These are phyloP conservation scores for Dunckerocampus dactyliophorus DNA, from an alignment of 2,113 vertebrate species.

Conservation along the genomic window DNA sequence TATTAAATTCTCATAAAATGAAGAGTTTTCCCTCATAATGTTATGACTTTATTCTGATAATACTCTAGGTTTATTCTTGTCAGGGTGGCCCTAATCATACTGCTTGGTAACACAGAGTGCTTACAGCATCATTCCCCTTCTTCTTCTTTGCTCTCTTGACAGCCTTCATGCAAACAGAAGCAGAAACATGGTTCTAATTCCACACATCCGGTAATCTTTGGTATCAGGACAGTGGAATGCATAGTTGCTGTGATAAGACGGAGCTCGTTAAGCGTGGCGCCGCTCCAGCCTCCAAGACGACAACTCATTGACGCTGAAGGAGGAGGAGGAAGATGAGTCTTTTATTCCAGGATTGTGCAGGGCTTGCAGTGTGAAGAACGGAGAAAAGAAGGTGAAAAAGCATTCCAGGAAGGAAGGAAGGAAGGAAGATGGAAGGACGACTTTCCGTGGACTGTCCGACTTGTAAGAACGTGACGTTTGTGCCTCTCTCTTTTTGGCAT, in stretches of 20 bases:
- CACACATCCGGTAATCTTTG: slow-evolving; percentile 83
- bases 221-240: slow-evolving; percentile 88
- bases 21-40: too few species aligned
- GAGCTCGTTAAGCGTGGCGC: slow-evolving; percentile 59
- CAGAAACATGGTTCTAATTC: slow-evolving; percentile 59
- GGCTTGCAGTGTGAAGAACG: slow-evolving; percentile 47
- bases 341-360: slow-evolving; percentile 57
- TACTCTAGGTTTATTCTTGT: background rate
- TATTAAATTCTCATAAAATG: too few species aligned
- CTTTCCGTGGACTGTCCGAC: slow-evolving; percentile 67
- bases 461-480: slow-evolving; percentile 68
- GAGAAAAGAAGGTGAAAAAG: slow-evolving; percentile 41
- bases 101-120: slow-evolving; percentile 18
- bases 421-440: slow-evolving; percentile 43
- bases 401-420: slow-evolving; percentile 62
- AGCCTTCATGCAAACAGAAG: slow-evolving; percentile 55
- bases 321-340: slow-evolving; percentile 20
- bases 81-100: background rate
- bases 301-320: slow-evolving; percentile 53
- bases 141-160: slow-evolving; percentile 45
- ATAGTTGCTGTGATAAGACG: slow-evolving; percentile 82
- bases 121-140: slow-evolving; percentile 35
- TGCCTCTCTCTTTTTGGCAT: slow-evolving; percentile 65
- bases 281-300: slow-evolving; percentile 47
- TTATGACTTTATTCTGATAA: too few species aligned